phyloP scores from a whole-genome alignment of 30 jellyfish, hydroid and myxozoan species.

The Aurelia aurita region DNA sequence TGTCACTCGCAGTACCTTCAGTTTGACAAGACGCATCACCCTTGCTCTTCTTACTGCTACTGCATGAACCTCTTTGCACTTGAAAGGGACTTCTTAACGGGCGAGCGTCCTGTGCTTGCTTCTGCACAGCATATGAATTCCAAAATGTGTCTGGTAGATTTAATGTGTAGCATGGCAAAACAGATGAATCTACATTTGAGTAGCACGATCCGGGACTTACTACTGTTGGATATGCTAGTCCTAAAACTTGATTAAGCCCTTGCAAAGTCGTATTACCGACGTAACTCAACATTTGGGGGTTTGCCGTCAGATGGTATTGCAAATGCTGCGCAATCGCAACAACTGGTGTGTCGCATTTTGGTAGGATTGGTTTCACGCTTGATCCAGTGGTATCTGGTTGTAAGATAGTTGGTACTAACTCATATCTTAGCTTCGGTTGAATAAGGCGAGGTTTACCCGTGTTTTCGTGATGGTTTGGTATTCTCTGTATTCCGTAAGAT shows the following conservation, averaged over 20 bases:
- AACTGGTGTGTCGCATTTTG: constrained; percentile 40
- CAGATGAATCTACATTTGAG: not conserved
- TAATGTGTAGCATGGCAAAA: constrained; percentile 52
- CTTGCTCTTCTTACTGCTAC: constrained; percentile 20
- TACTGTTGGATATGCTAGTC: constrained; percentile 15
- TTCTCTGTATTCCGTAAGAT: not conserved
- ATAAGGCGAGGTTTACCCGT: constrained; percentile 32
- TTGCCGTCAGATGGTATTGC: constrained; percentile 45
- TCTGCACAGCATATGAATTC: constrained; percentile 21
- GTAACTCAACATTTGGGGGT: constrained; percentile 60
- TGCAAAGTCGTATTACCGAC: constrained; percentile 63
- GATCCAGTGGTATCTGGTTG: constrained; percentile 52
- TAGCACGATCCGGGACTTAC: constrained; percentile 10
- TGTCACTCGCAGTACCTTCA: not conserved
- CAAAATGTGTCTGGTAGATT: constrained; percentile 62
- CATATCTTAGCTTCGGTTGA: constrained; percentile 51
- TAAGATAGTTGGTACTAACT: constrained; percentile 45
- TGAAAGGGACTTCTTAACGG: constrained; percentile 24
- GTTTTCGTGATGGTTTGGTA: not conserved
- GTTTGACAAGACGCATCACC: constrained; percentile 35
- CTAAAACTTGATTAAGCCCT: constrained; percentile 43
- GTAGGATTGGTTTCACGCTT: constrained; percentile 28
- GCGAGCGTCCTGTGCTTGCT: constrained; percentile 17
- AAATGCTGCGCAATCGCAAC: constrained; percentile 57
- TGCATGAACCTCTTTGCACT: constrained; percentile 26